Percentiles rank a stretch among this genome's conserved stretches.
These are phyloP conservation scores for Netelia inedita DNA, from an alignment of 2,888 invertebrate genomes.

Conservation along the genomic window DNA sequence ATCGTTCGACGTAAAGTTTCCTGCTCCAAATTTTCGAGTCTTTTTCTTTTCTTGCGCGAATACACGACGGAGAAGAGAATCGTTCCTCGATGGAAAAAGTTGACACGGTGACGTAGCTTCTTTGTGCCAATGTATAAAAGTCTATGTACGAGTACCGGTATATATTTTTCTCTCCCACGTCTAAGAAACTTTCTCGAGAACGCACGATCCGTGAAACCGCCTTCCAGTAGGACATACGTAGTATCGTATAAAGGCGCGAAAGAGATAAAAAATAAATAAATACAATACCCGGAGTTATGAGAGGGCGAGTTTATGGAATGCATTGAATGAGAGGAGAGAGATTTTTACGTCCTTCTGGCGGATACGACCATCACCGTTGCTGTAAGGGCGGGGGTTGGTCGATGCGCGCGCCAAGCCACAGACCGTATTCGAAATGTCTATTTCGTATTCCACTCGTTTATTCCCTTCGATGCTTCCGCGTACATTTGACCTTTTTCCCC, in stretches of 20 bases:
- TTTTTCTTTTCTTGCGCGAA: conserved; percentile 8
- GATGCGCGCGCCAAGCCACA: conserved; percentile 65
- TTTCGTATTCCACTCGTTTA: conserved; percentile 77
- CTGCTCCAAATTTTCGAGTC: conserved; percentile 49
- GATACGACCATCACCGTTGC: conserved; percentile 39
- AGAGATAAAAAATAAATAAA: conserved; percentile 33
- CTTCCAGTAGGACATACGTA: conserved; percentile 12
- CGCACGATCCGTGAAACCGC: conserved; percentile 17
- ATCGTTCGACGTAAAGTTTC: conserved; percentile 34
- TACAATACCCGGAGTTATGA: background rate
- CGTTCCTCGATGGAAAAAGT: background rate
- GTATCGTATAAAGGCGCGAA: conserved; percentile 43
- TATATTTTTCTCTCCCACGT: conserved; percentile 14
- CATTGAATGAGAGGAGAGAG: background rate
- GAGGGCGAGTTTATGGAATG: conserved; percentile 22
- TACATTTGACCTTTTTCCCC: conserved; percentile 56
- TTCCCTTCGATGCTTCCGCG: conserved; percentile 71
- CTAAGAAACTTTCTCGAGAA: conserved; percentile 13
- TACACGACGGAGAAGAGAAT: background rate
- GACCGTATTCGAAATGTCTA: conserved; percentile 70
- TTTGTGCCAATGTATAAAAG: conserved; percentile 11
- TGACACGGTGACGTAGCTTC: background rate
- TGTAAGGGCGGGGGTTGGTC: conserved; percentile 32
- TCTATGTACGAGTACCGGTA: background rate
- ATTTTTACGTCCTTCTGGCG: background rate